These are phyloP conservation scores for Tetramorium alpestre DNA, from an alignment of 1,140 invertebrate genomes.

Conservation along the genomic window DNA sequence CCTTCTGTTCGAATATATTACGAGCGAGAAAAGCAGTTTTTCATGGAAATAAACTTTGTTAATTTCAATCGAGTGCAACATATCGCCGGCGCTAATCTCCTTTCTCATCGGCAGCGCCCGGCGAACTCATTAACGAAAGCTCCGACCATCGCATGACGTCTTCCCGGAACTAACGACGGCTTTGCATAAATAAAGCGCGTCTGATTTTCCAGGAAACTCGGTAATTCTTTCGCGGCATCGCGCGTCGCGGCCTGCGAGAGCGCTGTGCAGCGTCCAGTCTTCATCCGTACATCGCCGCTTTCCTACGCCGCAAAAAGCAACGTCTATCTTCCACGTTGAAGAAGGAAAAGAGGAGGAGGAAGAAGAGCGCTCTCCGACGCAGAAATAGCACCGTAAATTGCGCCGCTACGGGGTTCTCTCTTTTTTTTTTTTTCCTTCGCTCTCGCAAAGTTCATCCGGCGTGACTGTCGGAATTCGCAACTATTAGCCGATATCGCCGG, in stretches of 20 bases:
- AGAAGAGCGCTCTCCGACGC: neutral
- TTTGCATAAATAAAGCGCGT: conserved; percentile 38
- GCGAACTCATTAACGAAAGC: conserved; percentile 18
- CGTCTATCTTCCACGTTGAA: neutral
- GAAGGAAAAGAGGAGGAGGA: too few relatives aligned
- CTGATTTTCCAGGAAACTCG: conserved; percentile 1
- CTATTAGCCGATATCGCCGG: neutral
- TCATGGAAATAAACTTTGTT: neutral
- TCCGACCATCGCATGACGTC: neutral
- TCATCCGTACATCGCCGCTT: neutral
- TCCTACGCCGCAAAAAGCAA: neutral
- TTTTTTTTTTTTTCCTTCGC: neutral
- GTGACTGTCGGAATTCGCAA: neutral
- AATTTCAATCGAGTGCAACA: neutral
- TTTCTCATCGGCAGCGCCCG: neutral
- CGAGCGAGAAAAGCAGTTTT: neutral
- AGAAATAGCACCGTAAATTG: neutral
- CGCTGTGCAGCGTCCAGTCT: neutral
- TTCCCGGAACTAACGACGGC: conserved; percentile 10
- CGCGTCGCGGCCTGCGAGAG: neutral
- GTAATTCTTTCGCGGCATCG: neutral
- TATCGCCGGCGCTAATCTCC: neutral
- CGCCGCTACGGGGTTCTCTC: neutral
- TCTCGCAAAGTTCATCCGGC: neutral
- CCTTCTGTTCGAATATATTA: neutral